These are phyloP conservation scores for Myiozetetes cayanensis DNA, from an alignment of 2,113 vertebrate species.

Conservation along the genomic window DNA sequence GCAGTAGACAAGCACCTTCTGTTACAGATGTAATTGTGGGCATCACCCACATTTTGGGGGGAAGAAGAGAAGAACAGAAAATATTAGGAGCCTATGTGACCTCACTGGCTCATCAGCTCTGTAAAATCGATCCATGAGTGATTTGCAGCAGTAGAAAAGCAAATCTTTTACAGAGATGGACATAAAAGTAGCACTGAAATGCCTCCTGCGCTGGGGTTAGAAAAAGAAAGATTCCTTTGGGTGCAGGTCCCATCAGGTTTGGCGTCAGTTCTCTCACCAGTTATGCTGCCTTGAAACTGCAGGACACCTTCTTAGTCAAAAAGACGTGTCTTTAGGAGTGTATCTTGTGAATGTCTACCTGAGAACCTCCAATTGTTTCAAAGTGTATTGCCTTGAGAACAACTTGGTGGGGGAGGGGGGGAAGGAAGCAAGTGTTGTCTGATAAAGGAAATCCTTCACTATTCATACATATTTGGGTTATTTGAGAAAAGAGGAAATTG, in stretches of 20 bases:
- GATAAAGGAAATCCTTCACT: slow-evolving; percentile 72
- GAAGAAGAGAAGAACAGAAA: background rate
- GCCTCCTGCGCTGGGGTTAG: rapidly evolving
- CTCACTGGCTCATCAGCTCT: background rate
- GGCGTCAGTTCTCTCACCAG: background rate
- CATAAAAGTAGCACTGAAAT: background rate
- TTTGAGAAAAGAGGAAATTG: slow-evolving; percentile 80
- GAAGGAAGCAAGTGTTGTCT: slow-evolving; percentile 3
- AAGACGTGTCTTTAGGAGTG: background rate
- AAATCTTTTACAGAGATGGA: background rate
- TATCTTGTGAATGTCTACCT: background rate
- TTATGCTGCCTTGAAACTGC: background rate
- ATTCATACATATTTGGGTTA: slow-evolving; percentile 71
- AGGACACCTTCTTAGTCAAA: background rate
- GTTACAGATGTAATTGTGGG: background rate
- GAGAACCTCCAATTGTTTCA: background rate
- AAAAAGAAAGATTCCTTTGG: background rate
- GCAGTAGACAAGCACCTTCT: background rate
- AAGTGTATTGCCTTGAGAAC: slow-evolving; percentile 54
- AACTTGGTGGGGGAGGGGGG: background rate
- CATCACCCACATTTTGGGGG: background rate
- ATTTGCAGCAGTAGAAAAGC: background rate
- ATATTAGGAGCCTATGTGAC: background rate
- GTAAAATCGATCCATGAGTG: background rate
- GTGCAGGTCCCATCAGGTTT: background rate